Conservation (phyloP, 2,888 invertebrate genomes). For the Tipula vernalis region DNA sequence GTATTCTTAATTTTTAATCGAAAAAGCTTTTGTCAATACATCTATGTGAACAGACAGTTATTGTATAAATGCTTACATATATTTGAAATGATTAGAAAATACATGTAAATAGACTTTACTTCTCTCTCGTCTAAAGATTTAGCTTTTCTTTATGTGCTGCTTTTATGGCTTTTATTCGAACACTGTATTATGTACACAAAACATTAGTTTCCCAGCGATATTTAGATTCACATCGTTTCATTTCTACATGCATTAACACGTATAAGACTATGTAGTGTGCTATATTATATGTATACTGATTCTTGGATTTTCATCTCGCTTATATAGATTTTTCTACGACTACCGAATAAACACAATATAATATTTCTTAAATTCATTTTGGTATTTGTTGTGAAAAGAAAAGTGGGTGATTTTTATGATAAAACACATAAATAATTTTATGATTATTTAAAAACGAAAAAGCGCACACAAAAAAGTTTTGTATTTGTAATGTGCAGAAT, state of each 20-base stretch:
- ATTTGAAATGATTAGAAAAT: neutral
- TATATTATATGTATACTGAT: neutral
- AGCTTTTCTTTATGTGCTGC: neutral
- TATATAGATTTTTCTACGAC: neutral
- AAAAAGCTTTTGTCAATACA: neutral
- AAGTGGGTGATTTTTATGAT: neutral
- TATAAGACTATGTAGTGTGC: neutral
- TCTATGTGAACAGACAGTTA: neutral
- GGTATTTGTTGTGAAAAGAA: neutral
- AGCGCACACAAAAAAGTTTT: neutral
- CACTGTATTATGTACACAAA: neutral
- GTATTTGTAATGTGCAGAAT: neutral
- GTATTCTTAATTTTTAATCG: neutral
- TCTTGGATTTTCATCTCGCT: neutral
- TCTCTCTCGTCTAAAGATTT: neutral
- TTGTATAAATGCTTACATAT: neutral
- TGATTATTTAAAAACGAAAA: neutral
- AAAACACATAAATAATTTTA: neutral
- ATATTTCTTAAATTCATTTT: neutral
- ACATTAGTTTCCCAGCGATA: neutral
- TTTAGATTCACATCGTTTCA: neutral
- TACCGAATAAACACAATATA: neutral
- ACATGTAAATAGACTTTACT: neutral
- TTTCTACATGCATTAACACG: neutral
- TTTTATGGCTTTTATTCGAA: neutral